Percentiles rank a stretch among this genome's conserved stretches.
phyloP scores from a whole-genome alignment of 2,888 invertebrate species.

The Prosopocoilus inquinatus region DNA sequence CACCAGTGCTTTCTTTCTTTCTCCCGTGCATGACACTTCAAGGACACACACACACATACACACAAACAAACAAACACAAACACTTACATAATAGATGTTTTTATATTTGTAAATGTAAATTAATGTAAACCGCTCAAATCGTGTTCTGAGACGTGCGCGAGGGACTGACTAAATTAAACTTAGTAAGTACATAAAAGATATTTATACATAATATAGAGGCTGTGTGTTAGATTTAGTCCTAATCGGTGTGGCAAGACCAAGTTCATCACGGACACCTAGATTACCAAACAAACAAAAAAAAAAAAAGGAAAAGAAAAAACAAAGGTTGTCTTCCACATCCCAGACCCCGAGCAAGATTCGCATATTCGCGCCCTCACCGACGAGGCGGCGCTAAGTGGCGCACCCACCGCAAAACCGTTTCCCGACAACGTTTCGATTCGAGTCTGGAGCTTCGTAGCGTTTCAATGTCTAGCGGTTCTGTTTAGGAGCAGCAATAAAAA shows the following conservation, averaged over 20 bases:
- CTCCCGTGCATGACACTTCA: constrained; percentile 29
- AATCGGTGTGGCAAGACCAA: constrained; percentile 46
- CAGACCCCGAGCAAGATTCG: background rate
- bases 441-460: constrained; percentile 37
- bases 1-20: constrained; percentile 16
- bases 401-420: background rate
- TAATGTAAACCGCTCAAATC: constrained; percentile 50
- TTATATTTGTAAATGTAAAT: constrained; percentile 50
- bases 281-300: too few species aligned
- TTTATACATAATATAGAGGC: constrained; percentile 50
- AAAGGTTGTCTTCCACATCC: constrained; percentile 14
- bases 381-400: too few species aligned
- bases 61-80: background rate
- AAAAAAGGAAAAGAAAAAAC: constrained; percentile 14
- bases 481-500: constrained; percentile 40
- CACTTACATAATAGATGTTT: constrained; percentile 39
- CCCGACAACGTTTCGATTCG: too few species aligned
- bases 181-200: constrained; percentile 32
- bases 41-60: background rate
- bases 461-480: constrained; percentile 41
- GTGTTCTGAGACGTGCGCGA: constrained; percentile 41
- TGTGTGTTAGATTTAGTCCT: constrained; percentile 50
- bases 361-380: too few species aligned
- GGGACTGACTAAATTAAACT: constrained; percentile 35
- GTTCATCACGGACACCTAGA: constrained; percentile 35